Conservation (phyloP, 2,797 vertebrate species). For the Meda fulgida region DNA sequence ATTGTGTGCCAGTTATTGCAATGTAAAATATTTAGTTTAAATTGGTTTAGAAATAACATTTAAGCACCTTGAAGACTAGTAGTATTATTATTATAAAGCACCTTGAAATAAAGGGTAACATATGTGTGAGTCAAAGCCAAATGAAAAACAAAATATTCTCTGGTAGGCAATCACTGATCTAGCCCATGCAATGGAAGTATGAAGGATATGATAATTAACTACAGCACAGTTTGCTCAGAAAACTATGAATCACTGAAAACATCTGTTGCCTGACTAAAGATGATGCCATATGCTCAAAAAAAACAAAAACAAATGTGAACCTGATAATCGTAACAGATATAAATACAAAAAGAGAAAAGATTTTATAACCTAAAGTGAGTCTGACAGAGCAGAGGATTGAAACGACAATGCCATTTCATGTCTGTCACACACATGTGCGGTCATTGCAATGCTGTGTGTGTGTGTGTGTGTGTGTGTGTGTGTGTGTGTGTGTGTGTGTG, state of each 20-base stretch:
- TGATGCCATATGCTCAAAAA: slow-evolving; percentile 29
- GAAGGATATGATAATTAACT: slow-evolving; percentile 7
- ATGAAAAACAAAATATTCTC: neutral
- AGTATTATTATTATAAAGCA: neutral
- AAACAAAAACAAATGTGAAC: slow-evolving; percentile 56
- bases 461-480: too few species aligned
- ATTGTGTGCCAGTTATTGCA: neutral
- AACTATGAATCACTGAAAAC: slow-evolving; percentile 7
- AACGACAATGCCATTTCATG: slow-evolving; percentile 13
- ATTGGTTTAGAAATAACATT: neutral
- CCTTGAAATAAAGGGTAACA: neutral
- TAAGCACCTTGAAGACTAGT: neutral
- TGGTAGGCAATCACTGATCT: neutral
- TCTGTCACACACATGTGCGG: slow-evolving; percentile 49
- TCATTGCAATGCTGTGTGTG: slow-evolving; percentile 5
- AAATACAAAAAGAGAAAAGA: slow-evolving; percentile 33
- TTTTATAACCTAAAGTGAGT: slow-evolving; percentile 21
- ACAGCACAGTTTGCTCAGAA: neutral
- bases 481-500: too few species aligned
- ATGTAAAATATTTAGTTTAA: neutral
- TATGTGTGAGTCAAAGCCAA: neutral
- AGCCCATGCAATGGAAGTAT: slow-evolving; percentile 7
- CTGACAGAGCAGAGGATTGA: slow-evolving; percentile 17
- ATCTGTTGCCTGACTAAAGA: slow-evolving; percentile 14
- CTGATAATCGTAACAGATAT: slow-evolving; percentile 47